Evolutionary conservation across 1,140 invertebrate species (phyloP), one percentile per base, ranked within the genome.

Genomic region (Oedothorax gibbosus): DNA sequence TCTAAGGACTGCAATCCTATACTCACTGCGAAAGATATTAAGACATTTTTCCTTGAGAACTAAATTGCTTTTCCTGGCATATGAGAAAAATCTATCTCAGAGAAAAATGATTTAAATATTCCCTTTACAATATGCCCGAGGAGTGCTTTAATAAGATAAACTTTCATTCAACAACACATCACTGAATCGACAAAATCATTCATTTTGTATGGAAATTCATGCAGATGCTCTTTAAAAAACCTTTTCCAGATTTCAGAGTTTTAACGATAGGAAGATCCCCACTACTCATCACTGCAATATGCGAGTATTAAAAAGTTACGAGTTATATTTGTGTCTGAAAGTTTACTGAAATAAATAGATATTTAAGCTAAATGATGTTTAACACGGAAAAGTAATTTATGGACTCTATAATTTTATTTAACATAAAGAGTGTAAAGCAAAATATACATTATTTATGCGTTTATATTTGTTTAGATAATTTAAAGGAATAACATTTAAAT

Each of bases 201-300:
- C 69, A 71, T 71, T 71, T 71, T 71, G n/a, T 71, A 71, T 71
- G 69, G n/a, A 71, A 71, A 71, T 71, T 51, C 51, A 71, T 71
- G 69, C 69, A 71, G 51, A 71, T 71, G 69, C 69, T 71, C 35
- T 35, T 69, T 71, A 14, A 51, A 21, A 71, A 53, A 7, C 69
- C n/a, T 51, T 51, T 71, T 71, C 20, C 51, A 51, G 6, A 50
- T 35, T n/a, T 71, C 10, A 15, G 54, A 71, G 69, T 18, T 20
- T n/a, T 53, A 53, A 71, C 49, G n/a, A 53, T 51, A 49, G 20
- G 51, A 15, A 71, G 69, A 71, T 53, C 54, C 49, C 15, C 50
- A 35, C 35, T 35, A 35, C 35, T 35, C 35, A 35, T 35, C 35
- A 53, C 50, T 53, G 69, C 35, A 71, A 71, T 18, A 71, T 53